Percentiles rank a stretch among this genome's conserved stretches.
Conservation (phyloP, 2,113 vertebrate species). For the Crotalus helleri region DNA sequence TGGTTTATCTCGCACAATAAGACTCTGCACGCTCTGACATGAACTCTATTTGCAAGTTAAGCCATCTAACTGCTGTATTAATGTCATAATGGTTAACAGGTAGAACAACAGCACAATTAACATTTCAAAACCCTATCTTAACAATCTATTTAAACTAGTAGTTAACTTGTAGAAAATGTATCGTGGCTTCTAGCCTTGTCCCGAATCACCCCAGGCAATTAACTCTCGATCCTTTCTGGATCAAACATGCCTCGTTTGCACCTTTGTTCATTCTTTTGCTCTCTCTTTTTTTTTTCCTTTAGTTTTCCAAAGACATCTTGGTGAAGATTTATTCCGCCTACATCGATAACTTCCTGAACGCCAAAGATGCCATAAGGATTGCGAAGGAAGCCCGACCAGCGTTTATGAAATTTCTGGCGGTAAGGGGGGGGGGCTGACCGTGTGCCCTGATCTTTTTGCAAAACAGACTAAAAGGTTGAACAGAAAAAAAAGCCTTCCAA, state of each 20-base stretch:
- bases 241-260: not conserved
- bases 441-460: no score
- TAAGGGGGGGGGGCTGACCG: slow-evolving; percentile 43
- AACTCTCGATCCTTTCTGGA: not conserved
- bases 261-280: not conserved
- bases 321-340: slow-evolving; percentile 97
- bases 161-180: not conserved
- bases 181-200: not conserved
- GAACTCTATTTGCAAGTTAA: not conserved
- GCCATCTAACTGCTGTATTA: not conserved
- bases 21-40: no score
- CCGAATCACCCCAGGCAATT: not conserved
- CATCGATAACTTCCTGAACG: slow-evolving; percentile 97
- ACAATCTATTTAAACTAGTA: not conserved
- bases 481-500: no score
- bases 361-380: slow-evolving; percentile 93
- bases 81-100: not conserved
- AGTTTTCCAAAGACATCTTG: slow-evolving; percentile 97
- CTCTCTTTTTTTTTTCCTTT: not conserved
- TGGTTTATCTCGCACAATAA: no score
- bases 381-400: slow-evolving; percentile 94
- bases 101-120: not conserved
- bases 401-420: slow-evolving; percentile 97
- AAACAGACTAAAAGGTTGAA: no score
- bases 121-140: not conserved